Percentiles rank a stretch among this genome's conserved stretches.
These are phyloP conservation scores for Etia nguti DNA, from an alignment of 2,113 vertebrate genomes.

Conservation along the genomic window DNA sequence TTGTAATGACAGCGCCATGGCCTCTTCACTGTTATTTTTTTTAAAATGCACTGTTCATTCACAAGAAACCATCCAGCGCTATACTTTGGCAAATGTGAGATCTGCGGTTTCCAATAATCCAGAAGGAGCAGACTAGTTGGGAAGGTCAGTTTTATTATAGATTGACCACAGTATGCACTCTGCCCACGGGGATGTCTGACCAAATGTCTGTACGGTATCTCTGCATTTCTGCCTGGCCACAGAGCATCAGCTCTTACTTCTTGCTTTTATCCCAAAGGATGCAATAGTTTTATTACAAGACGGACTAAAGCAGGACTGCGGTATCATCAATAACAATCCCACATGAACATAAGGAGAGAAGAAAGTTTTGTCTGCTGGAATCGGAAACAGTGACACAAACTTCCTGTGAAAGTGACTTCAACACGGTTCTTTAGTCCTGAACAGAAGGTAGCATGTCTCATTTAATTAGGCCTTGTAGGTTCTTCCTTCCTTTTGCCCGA, in stretches of 20 bases:
- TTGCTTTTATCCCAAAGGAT: background rate
- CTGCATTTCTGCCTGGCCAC: background rate
- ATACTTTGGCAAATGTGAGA: background rate
- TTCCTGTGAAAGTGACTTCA: background rate
- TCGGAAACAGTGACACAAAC: background rate
- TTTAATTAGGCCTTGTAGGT: constrained; percentile 20
- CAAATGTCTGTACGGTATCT: background rate
- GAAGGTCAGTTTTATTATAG: background rate
- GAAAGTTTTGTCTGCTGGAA: background rate
- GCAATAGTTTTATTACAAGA: background rate
- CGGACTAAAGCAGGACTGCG: background rate
- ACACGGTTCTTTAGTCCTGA: background rate
- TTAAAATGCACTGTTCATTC: background rate
- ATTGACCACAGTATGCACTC: background rate
- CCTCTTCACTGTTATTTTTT: background rate
- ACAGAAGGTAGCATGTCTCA: background rate
- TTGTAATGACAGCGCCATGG: background rate
- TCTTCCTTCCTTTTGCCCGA: background rate
- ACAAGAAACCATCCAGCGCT: background rate
- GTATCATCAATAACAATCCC: background rate
- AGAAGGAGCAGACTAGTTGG: background rate
- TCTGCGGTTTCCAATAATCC: background rate
- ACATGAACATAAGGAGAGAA: background rate
- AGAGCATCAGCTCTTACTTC: background rate
- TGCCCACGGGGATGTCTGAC: background rate